Evolutionary conservation across 2,888 invertebrate species (phyloP).

Genomic region (Hololepta plana): DNA sequence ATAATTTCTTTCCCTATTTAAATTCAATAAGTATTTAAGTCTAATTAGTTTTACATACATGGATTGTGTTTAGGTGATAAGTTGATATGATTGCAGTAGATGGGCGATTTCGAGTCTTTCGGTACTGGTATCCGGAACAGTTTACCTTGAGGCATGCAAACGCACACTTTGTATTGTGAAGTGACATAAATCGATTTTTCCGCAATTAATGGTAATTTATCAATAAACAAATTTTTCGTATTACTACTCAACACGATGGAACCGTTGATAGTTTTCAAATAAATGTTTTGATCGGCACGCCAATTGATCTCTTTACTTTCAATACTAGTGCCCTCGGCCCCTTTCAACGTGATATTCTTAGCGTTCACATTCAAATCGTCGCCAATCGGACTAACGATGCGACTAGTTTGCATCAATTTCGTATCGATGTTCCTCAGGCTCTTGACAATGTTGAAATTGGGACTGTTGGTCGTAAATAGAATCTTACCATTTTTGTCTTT

Average conservation of each 20-base stretch:
- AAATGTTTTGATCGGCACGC: constrained; percentile 63
- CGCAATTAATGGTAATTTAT: background rate
- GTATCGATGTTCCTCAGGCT: constrained; percentile 46
- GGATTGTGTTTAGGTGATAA: constrained; percentile 43
- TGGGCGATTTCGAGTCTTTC: constrained; percentile 29
- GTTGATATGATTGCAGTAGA: constrained; percentile 44
- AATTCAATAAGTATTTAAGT: background rate
- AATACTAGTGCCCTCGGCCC: constrained; percentile 61
- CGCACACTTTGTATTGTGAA: constrained; percentile 70
- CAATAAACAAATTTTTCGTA: constrained; percentile 31
- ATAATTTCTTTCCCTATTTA: background rate
- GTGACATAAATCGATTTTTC: too few relatives aligned
- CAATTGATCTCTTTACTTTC: constrained; percentile 54
- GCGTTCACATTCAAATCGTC: constrained; percentile 45
- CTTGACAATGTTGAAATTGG: constrained; percentile 50
- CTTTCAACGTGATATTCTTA: constrained; percentile 45
- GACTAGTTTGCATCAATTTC: constrained; percentile 48
- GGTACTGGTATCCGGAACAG: constrained; percentile 61
- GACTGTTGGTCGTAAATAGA: constrained; percentile 59
- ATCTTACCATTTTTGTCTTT: constrained; percentile 39
- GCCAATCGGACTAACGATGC: constrained; percentile 56
- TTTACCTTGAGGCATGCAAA: constrained; percentile 79
- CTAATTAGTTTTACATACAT: constrained; percentile 29
- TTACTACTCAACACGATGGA: constrained; percentile 50
- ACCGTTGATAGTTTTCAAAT: constrained; percentile 57